Base-by-base conservation (phyloP, 2,797 vertebrate genomes). In the Furcifer pardalis region DNA sequence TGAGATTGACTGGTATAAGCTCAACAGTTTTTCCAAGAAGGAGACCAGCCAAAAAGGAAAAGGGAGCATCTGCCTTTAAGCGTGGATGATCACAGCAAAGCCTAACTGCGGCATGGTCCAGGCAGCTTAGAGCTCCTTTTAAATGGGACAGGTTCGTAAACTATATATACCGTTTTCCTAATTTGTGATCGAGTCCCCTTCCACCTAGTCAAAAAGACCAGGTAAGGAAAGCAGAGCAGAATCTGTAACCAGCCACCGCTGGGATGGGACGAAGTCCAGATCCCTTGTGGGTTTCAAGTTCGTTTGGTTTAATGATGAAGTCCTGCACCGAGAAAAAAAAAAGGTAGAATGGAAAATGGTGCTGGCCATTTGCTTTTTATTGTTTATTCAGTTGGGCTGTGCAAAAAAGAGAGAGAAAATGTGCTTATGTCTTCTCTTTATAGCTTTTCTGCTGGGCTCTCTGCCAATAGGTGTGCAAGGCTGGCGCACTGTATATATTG, bases 341-440 rank as follows among this genome's bases (percentile, higher is more conserved):
- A 91, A 88, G 52, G 82, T 88, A 82, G 5, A 30, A 78, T 77
- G 78, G 89, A 92, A 90, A 92, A 86, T 84, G 40, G 77, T 77
- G 79, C 78, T 87, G 84, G 86, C 30, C 84, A 84, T 91, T 94
- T 92, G 84, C 84, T 82, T 90, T 92, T 90, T 89, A 91, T 91
- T 93, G 90, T 92, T 85, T 93, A 87, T 91, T 92, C 0, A 2
- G 92, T 89, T 81, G 89, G 87, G 79, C 87, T 91, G 80, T 83
- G 85, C 77, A 85, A 91, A 91, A 79, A 89, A 65, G 77, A 90
- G 21, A 56, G 92, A 89, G 79, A 90, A 35, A n/a, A n/a, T n/a
- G n/a, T 77, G 86, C 89, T 93, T 91, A 89, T 91, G 86, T 91
- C 90, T 90, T 85, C 77, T 77, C 89, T 90, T 91, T 89, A 88